These are phyloP conservation scores for Cosmia pyralina DNA, from an alignment of 2,888 invertebrate species.

Conservation along the genomic window DNA sequence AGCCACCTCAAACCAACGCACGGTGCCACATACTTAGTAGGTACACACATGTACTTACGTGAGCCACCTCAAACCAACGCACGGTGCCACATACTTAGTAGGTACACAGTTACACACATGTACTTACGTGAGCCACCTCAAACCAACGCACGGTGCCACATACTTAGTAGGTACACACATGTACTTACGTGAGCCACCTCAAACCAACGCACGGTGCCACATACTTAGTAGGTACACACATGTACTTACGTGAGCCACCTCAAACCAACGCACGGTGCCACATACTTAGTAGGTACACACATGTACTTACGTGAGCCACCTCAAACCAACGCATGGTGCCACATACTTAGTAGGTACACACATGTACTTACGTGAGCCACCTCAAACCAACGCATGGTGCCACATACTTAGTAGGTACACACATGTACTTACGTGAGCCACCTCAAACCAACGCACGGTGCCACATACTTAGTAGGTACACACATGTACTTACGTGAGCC, in stretches of 20 bases:
- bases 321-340: constrained; percentile 15
- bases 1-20: constrained; percentile 33
- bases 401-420: constrained; percentile 8
- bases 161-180: constrained; percentile 12
- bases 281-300: constrained; percentile 10
- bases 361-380: constrained; percentile 38
- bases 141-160: constrained; percentile 13
- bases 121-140: constrained; percentile 38
- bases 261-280: constrained; percentile 13
- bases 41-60: constrained; percentile 26
- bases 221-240: constrained; percentile 13
- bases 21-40: constrained; percentile 1
- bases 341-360: constrained; percentile 8
- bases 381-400: constrained; percentile 15
- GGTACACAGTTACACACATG: constrained; percentile 14
- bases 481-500: constrained; percentile 33
- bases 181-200: constrained; percentile 37
- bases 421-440: constrained; percentile 36
- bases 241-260: constrained; percentile 37
- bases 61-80: constrained; percentile 34
- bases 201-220: constrained; percentile 12
- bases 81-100: constrained; percentile 3
- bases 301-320: constrained; percentile 37
- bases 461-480: constrained; percentile 10
- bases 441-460: constrained; percentile 18